Conservation (phyloP, 1,140 invertebrate species). For the Drosophila jambulina region DNA sequence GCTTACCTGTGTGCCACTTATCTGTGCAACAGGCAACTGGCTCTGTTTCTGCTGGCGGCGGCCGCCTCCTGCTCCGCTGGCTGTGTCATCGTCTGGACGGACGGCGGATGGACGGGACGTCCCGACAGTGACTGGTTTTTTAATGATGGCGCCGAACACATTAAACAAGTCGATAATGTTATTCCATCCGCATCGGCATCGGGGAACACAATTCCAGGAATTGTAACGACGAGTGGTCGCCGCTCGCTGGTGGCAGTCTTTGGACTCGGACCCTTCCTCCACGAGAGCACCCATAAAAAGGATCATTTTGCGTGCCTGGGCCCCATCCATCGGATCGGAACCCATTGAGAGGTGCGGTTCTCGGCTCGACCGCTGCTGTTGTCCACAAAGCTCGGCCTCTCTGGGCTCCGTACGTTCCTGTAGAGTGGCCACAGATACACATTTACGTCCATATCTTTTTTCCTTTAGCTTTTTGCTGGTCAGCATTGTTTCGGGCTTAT, state of each 20-base stretch:
- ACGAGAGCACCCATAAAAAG: conserved; percentile 42
- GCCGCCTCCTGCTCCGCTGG: conserved; percentile 23
- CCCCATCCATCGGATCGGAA: conserved; percentile 42
- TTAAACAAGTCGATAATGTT: conserved; percentile 81
- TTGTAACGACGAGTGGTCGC: conserved; percentile 61
- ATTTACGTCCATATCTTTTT: conserved; percentile 19
- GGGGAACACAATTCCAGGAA: conserved; percentile 75
- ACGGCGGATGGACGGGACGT: conserved; percentile 66
- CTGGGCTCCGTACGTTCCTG: conserved; percentile 16
- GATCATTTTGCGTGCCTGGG: conserved; percentile 48
- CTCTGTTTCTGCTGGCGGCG: not conserved
- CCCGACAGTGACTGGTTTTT: conserved; percentile 73
- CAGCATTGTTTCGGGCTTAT: conserved; percentile 39
- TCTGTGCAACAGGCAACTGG: conserved; percentile 29
- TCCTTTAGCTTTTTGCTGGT: conserved; percentile 16
- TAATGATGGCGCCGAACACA: conserved; percentile 80
- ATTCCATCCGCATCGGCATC: conserved; percentile 68
- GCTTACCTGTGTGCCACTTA: conserved; percentile 35
- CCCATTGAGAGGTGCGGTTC: conserved; percentile 47
- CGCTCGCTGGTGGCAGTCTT: conserved; percentile 38
- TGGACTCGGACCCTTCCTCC: conserved; percentile 29
- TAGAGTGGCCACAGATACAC: conserved; percentile 22
- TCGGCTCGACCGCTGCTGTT: conserved; percentile 20
- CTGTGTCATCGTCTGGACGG: conserved; percentile 62
- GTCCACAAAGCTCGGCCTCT: conserved; percentile 17